Conservation (phyloP, 2,888 invertebrate species). For the Polyploca ridens region DNA sequence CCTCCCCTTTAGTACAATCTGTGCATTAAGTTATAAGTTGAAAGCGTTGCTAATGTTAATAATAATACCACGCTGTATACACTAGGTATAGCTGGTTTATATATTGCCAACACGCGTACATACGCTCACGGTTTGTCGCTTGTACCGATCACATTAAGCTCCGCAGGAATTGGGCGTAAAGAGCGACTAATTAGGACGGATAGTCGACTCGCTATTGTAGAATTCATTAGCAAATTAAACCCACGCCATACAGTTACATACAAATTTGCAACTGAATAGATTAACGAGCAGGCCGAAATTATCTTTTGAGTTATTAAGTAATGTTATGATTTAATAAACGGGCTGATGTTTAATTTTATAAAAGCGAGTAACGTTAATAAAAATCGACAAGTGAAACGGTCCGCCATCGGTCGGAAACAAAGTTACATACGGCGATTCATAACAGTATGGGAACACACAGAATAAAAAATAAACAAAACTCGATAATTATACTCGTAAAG, state of each 20-base stretch:
- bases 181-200: slow-evolving; percentile 68
- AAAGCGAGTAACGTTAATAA: slow-evolving; percentile 25
- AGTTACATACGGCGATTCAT: slow-evolving; percentile 65
- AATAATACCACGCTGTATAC: slow-evolving; percentile 19
- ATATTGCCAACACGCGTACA: neutral
- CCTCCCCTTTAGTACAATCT: slow-evolving; percentile 65
- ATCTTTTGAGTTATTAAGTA: slow-evolving; percentile 23
- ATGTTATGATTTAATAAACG: slow-evolving; percentile 23
- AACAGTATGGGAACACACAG: slow-evolving; percentile 53
- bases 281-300: slow-evolving; percentile 32
- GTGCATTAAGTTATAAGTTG: slow-evolving; percentile 54
- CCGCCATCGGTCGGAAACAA: slow-evolving; percentile 53
- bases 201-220: slow-evolving; percentile 68
- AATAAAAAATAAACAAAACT: slow-evolving; percentile 50
- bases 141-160: slow-evolving; percentile 54
- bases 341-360: slow-evolving; percentile 17
- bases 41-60: slow-evolving; percentile 24
- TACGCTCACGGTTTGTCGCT: slow-evolving; percentile 43
- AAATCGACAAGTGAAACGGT: slow-evolving; percentile 36
- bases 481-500: slow-evolving; percentile 78
- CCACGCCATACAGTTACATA: slow-evolving; percentile 43
- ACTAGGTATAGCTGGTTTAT: neutral
- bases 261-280: slow-evolving; percentile 48
- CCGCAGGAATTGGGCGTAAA: slow-evolving; percentile 63
- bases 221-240: slow-evolving; percentile 67